Conservation (phyloP, 2,797 vertebrate species). For the Pitangus sulphuratus region DNA sequence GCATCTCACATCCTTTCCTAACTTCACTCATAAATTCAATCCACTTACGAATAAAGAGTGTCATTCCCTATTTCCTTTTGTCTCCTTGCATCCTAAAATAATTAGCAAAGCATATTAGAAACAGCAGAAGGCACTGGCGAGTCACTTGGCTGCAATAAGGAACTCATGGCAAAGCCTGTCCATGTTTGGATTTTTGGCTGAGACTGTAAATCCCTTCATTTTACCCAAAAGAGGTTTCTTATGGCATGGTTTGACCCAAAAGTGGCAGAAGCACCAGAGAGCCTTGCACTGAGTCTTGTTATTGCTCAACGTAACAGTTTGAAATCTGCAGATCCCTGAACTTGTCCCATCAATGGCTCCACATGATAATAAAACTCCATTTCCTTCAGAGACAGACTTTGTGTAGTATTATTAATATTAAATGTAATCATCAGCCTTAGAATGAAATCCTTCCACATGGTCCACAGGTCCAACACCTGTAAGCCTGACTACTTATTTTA, state of each 20-base stretch:
- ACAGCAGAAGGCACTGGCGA: neutral
- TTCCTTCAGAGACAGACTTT: neutral
- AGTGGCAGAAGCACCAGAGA: neutral
- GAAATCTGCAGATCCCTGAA: neutral
- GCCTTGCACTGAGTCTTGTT: neutral
- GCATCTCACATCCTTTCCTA: neutral
- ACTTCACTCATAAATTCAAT: neutral
- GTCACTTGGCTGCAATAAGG: neutral
- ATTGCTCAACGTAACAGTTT: fast-evolving
- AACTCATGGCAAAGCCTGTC: neutral
- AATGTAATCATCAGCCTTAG: neutral
- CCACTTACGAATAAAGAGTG: neutral
- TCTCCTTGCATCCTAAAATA: neutral
- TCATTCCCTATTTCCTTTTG: neutral
- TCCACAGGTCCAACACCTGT: neutral
- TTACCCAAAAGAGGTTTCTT: neutral
- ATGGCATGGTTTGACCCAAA: neutral
- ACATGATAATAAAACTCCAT: neutral
- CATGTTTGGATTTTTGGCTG: neutral
- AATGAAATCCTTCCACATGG: neutral
- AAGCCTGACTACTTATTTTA: neutral
- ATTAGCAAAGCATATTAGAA: neutral
- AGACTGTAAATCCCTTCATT: neutral
- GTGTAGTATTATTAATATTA: neutral
- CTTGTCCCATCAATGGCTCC: neutral